Base-by-base conservation (phyloP, 1,140 invertebrate species). In the Brachionus plicatilis region DNA sequence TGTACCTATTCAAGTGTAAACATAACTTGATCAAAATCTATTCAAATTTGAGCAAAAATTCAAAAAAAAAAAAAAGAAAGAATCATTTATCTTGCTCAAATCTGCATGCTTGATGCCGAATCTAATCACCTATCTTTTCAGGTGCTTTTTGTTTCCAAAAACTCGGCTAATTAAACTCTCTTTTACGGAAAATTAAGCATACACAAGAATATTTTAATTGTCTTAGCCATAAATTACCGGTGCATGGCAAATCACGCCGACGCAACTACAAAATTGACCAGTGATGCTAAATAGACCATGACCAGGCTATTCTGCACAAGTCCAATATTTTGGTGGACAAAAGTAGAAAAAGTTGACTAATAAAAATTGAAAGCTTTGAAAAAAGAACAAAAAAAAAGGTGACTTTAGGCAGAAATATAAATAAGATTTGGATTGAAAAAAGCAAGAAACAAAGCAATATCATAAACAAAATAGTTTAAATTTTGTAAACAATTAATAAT, bases 1-100 rank as follows among this genome's bases (percentile, higher is more conserved):
- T 72, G 37, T 41, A 72, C 41, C 41, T 72, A 72, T 41, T 72
- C 68, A 72, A 41, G 68, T 72, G 68, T 72, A 72, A 72, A 72
- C 68, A 72, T 7, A n/a, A 60, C 53, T 60, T 60, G 17, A 60
- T 20, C 53, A 60, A 60, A 24, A 60, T 60, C 53, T 60, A 60
- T 60, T 60, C 20, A 68, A 68, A 68, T 68, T 68, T 68, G 12
- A 68, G 8, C 12, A 68, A 37, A 33, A 33, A 37, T 12, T 33
- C 4, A 41, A 5, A 33, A 17, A 72, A 33, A 72, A 41, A 72
- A 41, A 20, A 1, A 24, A 24, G 24, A 24, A 70, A 70, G 66
- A 37, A 12, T 68, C 17, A n/a, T 68, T 41, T 72, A 43, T 72
- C 41, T 72, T 24, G 14, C 43, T 72, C 68, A 20, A 60, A 24